Evolutionary conservation across 1,140 invertebrate species (phyloP), one percentile per base, ranked within the genome.

Genomic region (Caenorhabditis remanei): DNA sequence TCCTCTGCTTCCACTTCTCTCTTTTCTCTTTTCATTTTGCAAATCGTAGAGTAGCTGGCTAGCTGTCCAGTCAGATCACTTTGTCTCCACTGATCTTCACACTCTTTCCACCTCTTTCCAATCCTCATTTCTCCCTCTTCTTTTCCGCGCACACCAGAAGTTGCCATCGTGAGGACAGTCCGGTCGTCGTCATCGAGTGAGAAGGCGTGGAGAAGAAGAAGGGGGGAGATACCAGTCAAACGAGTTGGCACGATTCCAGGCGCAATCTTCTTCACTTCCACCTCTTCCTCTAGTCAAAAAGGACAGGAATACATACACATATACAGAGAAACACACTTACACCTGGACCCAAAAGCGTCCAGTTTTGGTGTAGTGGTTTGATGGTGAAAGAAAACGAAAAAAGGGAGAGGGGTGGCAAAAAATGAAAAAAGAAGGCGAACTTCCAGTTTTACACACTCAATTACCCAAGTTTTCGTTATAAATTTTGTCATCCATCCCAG

Each of bases 241-340:
- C 71, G 71, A 79, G 71, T 79, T 79, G 71, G 71, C 71, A 79
- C 71, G 71, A 79, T 79, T 79, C 71, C 71, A 79, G 71, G 71
- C 71, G 71, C 71, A 79, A 79, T 79, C 71, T 79, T 79, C 71
- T 79, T 53, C 71, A 79, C 71, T 79, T 79, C 71, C 71, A 79
- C 71, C 71, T 79, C 71, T 75, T 9, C 19, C 50, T 50, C 13
- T 41, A 41, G 46, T 48, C 71, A 79, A 41, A 79, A 79, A 79
- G 71, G 71, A 79, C 71, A 79, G 71, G 71, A 79, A 79, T 79
- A 50, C 46, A 67, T 40, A 79, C 40, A 79, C 7, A 71, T 46
- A 71, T 79, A 50, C 9, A 79, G 71, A 79, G 71, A 79, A 50
- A 79, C 71, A 79, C 71, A 53, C 46, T 79, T 79, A 79, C 71